Base-by-base conservation (phyloP, 2,888 invertebrate genomes). In the Xestobium rufovillosum region DNA sequence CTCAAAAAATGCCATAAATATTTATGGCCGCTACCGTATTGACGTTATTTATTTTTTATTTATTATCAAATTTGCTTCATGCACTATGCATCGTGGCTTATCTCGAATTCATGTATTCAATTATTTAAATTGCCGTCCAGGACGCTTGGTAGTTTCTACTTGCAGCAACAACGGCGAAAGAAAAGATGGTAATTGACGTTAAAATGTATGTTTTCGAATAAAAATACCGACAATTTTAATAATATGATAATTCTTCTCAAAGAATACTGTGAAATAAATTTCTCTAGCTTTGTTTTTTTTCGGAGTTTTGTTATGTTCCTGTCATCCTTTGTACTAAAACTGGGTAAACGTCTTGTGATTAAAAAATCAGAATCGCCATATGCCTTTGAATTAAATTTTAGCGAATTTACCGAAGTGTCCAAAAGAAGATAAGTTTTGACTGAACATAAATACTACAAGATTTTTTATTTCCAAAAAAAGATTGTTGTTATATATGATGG, bases 21-120 rank as follows among this genome's bases (percentile, higher is more conserved):
- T 62, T 59, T 62, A 62, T 62, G 51, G 54, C 48, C 56, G 52
- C 55, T 53, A 48, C 55, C 53, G 50, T 57, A 58, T 59, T 58
- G 60, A 57, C 58, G 59, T 60, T 63, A 61, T 62, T 63, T 63
- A 62, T 61, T 64, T n/a, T 64, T 64, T 63, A 65, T 65, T 63
- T 64, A 63, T 66, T 64, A 64, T 64, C 63, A 63, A 65, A 65
- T 66, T 63, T 63, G 61, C 62, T 61, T 63, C 64, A 64, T 64
- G 60, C 63, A 63, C 53, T 60, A 63, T 63, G 63, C 63, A 64
- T 62, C 55, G 60, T 56, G 59, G 60, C 61, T 63, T 64, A 66
- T 66, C 63, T 61, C 53, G 55, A 57, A 65, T 66, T 66, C 65
- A 66, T 65, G 60, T 66, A 65, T 66, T 66, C 66, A 63, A 64